Conservation (phyloP, 2,113 vertebrate species). For the Phrynocephalus versicolor region DNA sequence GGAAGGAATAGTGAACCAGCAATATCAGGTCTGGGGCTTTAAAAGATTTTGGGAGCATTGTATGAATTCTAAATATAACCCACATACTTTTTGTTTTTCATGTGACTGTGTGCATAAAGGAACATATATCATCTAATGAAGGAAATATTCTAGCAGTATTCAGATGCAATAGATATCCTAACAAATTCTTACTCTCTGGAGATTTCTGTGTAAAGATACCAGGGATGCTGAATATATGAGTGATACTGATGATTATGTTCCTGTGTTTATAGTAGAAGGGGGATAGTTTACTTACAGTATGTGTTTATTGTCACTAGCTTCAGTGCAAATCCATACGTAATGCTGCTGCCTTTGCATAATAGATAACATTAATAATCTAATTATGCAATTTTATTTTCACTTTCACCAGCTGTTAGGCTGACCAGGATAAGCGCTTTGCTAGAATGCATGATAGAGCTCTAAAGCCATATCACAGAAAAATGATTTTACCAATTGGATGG, state of each 20-base stretch:
- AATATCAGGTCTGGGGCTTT: no score
- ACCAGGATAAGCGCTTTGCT: constrained; percentile 56
- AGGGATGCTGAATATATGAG: constrained; percentile 19
- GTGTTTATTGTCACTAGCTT: constrained; percentile 58
- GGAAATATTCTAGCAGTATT: constrained; percentile 1
- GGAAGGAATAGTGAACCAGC: neutral
- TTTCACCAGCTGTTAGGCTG: constrained; percentile 54
- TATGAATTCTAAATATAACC: constrained; percentile 23
- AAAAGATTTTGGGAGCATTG: constrained; percentile 29
- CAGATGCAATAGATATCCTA: constrained; percentile 8
- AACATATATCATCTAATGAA: constrained; percentile 38
- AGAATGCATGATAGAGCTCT: constrained; percentile 56
- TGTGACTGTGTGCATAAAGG: constrained; percentile 26
- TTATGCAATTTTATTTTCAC: constrained; percentile 48
- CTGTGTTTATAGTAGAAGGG: constrained; percentile 36
- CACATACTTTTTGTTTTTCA: constrained; percentile 42
- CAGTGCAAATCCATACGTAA: constrained; percentile 49
- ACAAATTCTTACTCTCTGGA: constrained; percentile 21
- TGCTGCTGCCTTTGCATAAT: constrained; percentile 43
- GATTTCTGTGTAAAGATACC: constrained; percentile 1
- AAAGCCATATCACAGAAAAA: constrained; percentile 66
- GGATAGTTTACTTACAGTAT: constrained; percentile 38
- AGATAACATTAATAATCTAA: constrained; percentile 46
- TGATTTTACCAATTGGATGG: constrained; percentile 58
- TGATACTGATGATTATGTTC: constrained; percentile 26